Base-by-base conservation (phyloP, 2,888 invertebrate species). In the Megaustenia siamemsis region DNA sequence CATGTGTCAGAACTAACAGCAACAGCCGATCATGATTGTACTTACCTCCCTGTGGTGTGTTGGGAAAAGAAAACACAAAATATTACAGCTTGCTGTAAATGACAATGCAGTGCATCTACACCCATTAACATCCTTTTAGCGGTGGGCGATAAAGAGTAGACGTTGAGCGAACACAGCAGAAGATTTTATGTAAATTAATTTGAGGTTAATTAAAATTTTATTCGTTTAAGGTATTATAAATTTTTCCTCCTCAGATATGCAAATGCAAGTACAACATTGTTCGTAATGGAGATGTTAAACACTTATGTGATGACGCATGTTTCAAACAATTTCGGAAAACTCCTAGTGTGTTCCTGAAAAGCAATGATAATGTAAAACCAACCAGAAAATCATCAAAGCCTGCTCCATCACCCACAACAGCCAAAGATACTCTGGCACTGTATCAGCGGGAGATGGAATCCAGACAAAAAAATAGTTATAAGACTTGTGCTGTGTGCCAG, bases 221-320 rank as follows among this genome's bases (percentile, higher is more conserved):
- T 21, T 56, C 56, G 21, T 56, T 56, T 63, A 63, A 28, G 10
- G 3, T 32, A 32, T 35, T 66, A 35, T n/a, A n/a, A n/a, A n/a
- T n/a, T 43, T 71, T 18, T 43, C 43, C 28, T 71, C 24, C 85
- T 18, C 88, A 93, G 93, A 87, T 92, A 77, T 90, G 91, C 21
- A 92, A 92, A 83, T 94, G 94, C 90, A 94, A 94, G 88, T 94
- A 93, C 88, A 94, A 94, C 89, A 93, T 94, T 68, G 93, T 93
- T 28, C 89, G 93, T 68, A 92, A 93, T 89, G 94, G 93, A 40
- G 93, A 92, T 86, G 91, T 92, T 56, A 93, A 92, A 86, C 94
- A 93, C 87, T 89, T 94, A 73, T 94, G 94, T 88, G 93, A 93
- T 87, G 93, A 94, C 85, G 86, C 83, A 38, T 94, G 94, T 88